Base-by-base conservation (phyloP, 2,113 vertebrate species). In the Progne subis region DNA sequence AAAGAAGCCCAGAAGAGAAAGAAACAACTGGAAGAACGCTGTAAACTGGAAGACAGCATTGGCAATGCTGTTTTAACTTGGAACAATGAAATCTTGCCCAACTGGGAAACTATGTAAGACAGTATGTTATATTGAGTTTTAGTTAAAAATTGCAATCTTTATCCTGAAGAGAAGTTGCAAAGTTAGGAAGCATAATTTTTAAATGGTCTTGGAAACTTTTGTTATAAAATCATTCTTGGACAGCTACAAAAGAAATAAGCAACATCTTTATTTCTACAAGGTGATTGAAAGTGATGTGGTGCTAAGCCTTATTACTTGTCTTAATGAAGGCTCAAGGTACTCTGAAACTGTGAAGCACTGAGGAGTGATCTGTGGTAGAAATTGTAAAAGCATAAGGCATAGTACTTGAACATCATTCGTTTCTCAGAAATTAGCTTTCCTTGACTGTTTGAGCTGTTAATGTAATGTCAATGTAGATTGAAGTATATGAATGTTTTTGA, bases 81-180 rank as follows among this genome's bases (percentile, higher is more conserved):
- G 99, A 99, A 98, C 95, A 99, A 98, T 31, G 99, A 99, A 92
- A 98, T 99, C 81, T 65, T 99, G 59, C 99, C 99, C 5, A 98
- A 99, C 97, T 99, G 99, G 99, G 99, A 98, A 65, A 97, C 98
- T 65, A 98, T 98, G 99, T 99, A 96, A 98, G 99, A 92, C 47
- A 84, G 83, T 96, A 93, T 93, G 92, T 96, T 96, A 61, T 92
- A 57, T 2, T 96, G 80, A 88, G 77, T 79, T 92, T 64, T 72
- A 92, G 89, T 72, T 82, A 64, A 88, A 75, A 83, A 49, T 67
- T 46, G 14, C 31, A 10, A 31, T 78, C 12, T 60, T 5, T 78
- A 24, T 86, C 31, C 28, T 65, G 19, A 63, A 70, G 13, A 88
- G 12, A 81, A 93, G 14, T 83, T 88, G 37, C 9, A 25, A 20